Percentiles rank a stretch among this genome's conserved stretches.
These are phyloP conservation scores for Pegoplata infirma DNA, from an alignment of 2,888 invertebrate genomes.

Conservation along the genomic window DNA sequence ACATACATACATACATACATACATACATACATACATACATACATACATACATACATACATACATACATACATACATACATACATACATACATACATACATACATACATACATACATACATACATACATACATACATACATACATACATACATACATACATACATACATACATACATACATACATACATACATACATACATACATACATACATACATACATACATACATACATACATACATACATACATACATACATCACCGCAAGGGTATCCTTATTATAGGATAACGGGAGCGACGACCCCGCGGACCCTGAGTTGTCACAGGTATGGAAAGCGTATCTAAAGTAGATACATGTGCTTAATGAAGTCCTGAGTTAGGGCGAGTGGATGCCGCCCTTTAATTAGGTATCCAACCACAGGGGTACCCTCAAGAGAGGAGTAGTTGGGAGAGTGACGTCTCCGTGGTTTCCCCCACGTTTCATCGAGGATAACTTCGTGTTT, in stretches of 20 bases:
- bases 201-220: not conserved
- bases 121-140: not conserved
- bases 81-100: not conserved
- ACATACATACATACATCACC: not conserved
- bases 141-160: not conserved
- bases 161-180: not conserved
- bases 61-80: not conserved
- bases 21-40: not conserved
- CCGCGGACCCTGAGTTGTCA: no score
- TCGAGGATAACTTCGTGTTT: no score
- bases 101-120: not conserved
- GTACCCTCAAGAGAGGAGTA: no score
- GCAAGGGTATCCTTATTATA: no score
- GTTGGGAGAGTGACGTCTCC: no score
- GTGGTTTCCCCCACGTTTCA: no score
- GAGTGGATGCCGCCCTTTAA: no score
- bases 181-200: not conserved
- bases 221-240: not conserved
- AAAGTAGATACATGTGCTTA: no score
- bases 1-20: not conserved
- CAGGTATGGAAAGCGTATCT: no score
- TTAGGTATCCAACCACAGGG: no score
- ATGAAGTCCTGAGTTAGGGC: no score
- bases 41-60: not conserved
- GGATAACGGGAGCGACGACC: no score